Base-by-base conservation (phyloP, 2,797 vertebrate species). In the Nothura maculosa region DNA sequence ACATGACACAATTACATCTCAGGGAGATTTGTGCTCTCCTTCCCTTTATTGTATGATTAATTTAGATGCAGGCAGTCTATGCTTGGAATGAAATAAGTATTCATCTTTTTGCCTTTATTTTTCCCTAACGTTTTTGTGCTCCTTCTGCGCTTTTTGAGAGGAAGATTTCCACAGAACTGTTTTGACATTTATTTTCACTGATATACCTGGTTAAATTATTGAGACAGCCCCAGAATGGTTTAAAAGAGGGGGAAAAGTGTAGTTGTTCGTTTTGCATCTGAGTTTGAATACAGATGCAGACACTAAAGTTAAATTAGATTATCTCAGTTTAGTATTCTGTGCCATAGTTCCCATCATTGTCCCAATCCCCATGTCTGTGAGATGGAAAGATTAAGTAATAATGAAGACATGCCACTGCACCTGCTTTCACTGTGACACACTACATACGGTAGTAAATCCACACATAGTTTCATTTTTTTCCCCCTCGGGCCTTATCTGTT, bases 371-470 rank as follows among this genome's bases (percentile, higher is more conserved):
- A 30, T 67, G 73, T 83, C 90, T 87, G 22, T 42, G 50, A 93
- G 90, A 94, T 61, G 17, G 82, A 89, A 94, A 95, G 95, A 96
- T 94, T 94, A 90, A 92, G 94, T 94, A 94, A 84, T 95, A 94
- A 96, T 94, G 85, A 96, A 94, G 94, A 92, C 63, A 90, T 94
- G 93, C 83, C 89, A 85, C 63, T 93, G 92, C 93, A 92, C 92
- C 95, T 96, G 95, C 84, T 89, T 95, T 87, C 92, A 52, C 47
- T 63, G 58, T 63, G 87, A 73, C 81, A 81, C 36, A 11, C 66
- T 73, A 30, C 74, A 40, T 28, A 55, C 21, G 79, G 47, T 90
- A 85, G 47, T 89, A 91, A 92, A 95, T 90, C 73, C 66, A 87
- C 17, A 36, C 3, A 0, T 19, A 69, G 76, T 60, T 92, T 76